Evolutionary conservation across 2,797 vertebrate species (phyloP).

Genomic region (Anguilla marmorata): DNA sequence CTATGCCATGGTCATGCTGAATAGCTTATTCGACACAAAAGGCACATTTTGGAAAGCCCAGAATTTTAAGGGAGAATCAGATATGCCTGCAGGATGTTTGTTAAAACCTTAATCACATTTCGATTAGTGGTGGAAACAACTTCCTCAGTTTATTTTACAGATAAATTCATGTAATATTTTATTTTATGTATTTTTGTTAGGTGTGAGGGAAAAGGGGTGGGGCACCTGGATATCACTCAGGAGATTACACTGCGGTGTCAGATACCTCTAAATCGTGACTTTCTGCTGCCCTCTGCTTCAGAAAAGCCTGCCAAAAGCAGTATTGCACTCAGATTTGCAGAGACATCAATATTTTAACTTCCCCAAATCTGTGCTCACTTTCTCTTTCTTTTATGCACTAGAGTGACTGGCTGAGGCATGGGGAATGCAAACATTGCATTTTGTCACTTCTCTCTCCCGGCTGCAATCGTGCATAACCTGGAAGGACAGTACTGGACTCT

Average conservation of each 20-base stretch:
- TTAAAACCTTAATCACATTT: background rate
- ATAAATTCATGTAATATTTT: background rate
- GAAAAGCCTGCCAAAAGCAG: background rate
- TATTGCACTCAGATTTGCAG: background rate
- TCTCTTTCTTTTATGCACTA: background rate
- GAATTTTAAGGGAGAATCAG: background rate
- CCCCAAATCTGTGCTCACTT: background rate
- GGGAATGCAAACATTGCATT: background rate
- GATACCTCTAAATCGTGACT: background rate
- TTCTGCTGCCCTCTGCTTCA: background rate
- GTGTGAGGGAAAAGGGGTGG: background rate
- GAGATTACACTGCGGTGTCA: background rate
- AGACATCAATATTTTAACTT: constrained; percentile 15
- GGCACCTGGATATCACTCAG: background rate
- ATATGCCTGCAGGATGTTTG: background rate
- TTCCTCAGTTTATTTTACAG: background rate
- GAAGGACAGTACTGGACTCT: background rate
- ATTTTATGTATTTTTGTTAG: background rate
- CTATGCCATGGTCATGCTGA: background rate
- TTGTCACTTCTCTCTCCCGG: background rate
- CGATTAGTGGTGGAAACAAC: background rate
- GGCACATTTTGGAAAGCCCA: background rate
- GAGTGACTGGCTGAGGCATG: background rate
- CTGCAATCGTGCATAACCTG: background rate
- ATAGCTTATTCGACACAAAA: background rate